Conservation (phyloP, 30 jellyfish, hydroid and myxozoan genomes). For the Chironex yamaguchii region DNA sequence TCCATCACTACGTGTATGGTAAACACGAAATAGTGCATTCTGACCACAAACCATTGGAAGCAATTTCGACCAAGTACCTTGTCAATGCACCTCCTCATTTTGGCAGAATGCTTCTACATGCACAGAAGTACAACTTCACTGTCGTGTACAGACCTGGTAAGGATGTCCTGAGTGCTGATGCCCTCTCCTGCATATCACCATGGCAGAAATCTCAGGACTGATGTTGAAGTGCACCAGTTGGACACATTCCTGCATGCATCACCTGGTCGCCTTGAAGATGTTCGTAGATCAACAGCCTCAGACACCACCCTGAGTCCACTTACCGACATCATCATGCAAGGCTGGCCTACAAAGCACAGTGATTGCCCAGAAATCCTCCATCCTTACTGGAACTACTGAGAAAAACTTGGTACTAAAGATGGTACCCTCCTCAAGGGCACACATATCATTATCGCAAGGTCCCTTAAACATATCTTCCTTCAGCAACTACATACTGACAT, state of each 20-base stretch:
- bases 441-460: too few species aligned
- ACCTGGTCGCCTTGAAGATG: conserved; percentile 20
- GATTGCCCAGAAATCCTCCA: conserved; percentile 3
- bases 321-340: background rate
- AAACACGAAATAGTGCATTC: conserved; percentile 6
- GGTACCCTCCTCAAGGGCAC: too few species aligned
- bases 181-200: conserved; percentile 28
- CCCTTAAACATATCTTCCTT: too few species aligned
- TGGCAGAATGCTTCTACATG: conserved; percentile 18
- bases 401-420: too few species aligned
- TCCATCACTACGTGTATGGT: conserved; percentile 20
- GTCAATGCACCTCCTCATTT: conserved; percentile 37
- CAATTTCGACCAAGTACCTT: conserved; percentile 1
- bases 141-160: background rate
- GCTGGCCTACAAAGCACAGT: conserved; percentile 9
- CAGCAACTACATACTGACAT: too few species aligned
- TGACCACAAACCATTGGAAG: conserved; percentile 34
- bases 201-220: background rate
- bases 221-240: background rate
- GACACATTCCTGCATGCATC: conserved; percentile 1
- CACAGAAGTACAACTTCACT: conserved; percentile 16
- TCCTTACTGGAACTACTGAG: conserved; percentile 15
- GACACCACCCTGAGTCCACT: conserved; percentile 14
- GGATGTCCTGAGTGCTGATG: conserved; percentile 22
- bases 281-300: background rate